Conservation (phyloP, 35 echinoderm and acorn worm species). For the Ophioderma brevispina region DNA sequence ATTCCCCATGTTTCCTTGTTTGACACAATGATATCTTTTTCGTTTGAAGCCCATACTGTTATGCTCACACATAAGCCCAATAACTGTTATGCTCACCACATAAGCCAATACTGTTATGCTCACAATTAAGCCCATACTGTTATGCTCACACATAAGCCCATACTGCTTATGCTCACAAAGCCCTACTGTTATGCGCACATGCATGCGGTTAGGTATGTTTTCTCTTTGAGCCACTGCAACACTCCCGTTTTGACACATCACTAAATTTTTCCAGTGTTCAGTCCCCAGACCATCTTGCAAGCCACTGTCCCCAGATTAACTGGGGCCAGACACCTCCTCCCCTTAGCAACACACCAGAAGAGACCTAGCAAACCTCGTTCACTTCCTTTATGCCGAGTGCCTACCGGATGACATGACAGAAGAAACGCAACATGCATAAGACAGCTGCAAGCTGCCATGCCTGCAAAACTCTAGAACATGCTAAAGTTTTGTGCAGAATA, state of each 20-base stretch:
- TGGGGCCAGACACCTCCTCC: slow-evolving; percentile 71
- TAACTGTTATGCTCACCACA: too few species aligned
- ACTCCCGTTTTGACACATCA: neutral
- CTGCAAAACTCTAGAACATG: slow-evolving; percentile 67
- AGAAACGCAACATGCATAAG: slow-evolving; percentile 60
- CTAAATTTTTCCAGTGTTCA: slow-evolving; percentile 41
- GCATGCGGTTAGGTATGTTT: too few species aligned
- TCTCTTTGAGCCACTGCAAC: too few species aligned
- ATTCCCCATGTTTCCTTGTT: too few species aligned
- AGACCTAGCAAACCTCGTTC: slow-evolving; percentile 46
- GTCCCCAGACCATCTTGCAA: slow-evolving; percentile 70
- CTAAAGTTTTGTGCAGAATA: slow-evolving; percentile 70
- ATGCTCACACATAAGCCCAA: too few species aligned
- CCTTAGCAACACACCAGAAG: slow-evolving; percentile 48
- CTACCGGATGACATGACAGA: slow-evolving; percentile 55
- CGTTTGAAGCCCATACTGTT: too few species aligned
- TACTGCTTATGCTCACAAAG: too few species aligned
- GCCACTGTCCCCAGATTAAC: slow-evolving; percentile 68
- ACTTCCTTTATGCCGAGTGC: slow-evolving; percentile 83
- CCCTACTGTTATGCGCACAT: too few species aligned
- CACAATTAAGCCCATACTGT: too few species aligned
- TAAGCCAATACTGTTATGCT: too few species aligned
- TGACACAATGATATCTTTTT: too few species aligned
- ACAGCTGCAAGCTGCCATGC: slow-evolving; percentile 67
- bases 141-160: too few species aligned